phyloP scores from a whole-genome alignment of 2,888 invertebrate species.

The Drosophila lacicola region DNA sequence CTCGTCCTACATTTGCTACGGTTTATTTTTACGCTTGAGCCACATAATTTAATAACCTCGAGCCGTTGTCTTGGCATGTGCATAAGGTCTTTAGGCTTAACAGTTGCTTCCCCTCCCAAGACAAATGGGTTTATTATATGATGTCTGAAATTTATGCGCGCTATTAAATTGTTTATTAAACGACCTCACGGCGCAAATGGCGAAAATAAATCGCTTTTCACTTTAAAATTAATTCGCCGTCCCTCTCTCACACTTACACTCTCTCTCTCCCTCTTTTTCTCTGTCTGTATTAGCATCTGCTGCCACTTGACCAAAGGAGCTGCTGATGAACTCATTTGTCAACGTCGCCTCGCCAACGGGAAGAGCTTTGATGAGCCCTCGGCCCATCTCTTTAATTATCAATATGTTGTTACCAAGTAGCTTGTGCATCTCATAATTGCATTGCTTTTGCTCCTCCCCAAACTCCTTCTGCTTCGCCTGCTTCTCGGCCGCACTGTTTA shows the following conservation, averaged over 20 bases:
- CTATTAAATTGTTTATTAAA: slow-evolving; percentile 78
- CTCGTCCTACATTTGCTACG: slow-evolving; percentile 72
- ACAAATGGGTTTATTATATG: slow-evolving; percentile 78
- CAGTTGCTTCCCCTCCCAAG: slow-evolving; percentile 43
- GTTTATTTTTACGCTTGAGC: slow-evolving; percentile 78
- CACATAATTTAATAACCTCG: slow-evolving; percentile 73
- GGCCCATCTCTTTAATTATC: slow-evolving; percentile 73
- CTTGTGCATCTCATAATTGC: slow-evolving; percentile 65
- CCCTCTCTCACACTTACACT: neutral
- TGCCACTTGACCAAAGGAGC: slow-evolving; percentile 43
- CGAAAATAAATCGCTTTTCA: slow-evolving; percentile 80
- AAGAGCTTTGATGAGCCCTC: slow-evolving; percentile 47
- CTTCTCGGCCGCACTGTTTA: neutral
- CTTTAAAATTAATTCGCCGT: slow-evolving; percentile 63
- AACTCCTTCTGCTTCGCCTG: neutral
- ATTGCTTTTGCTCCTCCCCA: slow-evolving; percentile 36
- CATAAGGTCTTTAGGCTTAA: slow-evolving; percentile 49
- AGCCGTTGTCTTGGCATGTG: slow-evolving; percentile 38
- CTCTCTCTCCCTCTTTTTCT: neutral
- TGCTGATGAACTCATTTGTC: slow-evolving; percentile 80
- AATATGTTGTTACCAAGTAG: slow-evolving; percentile 64
- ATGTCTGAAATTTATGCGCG: slow-evolving; percentile 76
- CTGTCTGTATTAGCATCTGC: slow-evolving; percentile 12
- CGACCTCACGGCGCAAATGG: slow-evolving; percentile 73
- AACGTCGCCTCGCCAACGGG: slow-evolving; percentile 52